Conservation (phyloP, 1,140 invertebrate genomes). For the Nomia melanderi region DNA sequence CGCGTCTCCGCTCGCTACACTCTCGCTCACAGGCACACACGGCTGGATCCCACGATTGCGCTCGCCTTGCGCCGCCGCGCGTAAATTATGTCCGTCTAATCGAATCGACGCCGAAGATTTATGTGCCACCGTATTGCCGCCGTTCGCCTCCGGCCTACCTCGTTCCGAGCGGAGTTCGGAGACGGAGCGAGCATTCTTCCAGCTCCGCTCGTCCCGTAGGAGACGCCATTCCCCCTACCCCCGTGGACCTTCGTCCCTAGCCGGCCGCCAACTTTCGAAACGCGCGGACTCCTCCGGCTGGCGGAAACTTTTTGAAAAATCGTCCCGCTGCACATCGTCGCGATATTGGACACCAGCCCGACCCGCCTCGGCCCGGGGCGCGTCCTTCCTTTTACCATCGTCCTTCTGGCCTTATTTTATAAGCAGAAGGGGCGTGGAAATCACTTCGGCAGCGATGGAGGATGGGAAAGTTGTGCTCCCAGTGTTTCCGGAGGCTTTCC, state of each 20-base stretch:
- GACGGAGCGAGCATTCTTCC: not conserved
- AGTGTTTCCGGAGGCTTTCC: no score
- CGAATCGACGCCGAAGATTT: conserved; percentile 76
- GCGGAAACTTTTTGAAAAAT: conserved; percentile 73
- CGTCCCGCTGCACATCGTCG: conserved; percentile 36
- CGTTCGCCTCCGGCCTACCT: conserved; percentile 48
- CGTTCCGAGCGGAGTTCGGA: not conserved
- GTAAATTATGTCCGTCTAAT: conserved; percentile 78
- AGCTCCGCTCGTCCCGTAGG: not conserved
- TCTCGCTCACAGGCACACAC: not conserved
- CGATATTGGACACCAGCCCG: conserved; percentile 63
- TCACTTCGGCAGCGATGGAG: no score
- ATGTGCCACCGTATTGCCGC: conserved; percentile 72
- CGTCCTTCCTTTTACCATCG: not conserved
- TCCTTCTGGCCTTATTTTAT: no score
- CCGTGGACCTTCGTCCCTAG: conserved; percentile 21
- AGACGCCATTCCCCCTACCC: not conserved
- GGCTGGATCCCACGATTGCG: not conserved
- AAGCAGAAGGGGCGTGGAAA: no score
- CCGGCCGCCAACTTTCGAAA: conserved; percentile 43
- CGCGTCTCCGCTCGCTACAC: not conserved
- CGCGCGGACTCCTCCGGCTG: conserved; percentile 28
- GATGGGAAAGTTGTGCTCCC: no score
- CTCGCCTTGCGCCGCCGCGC: conserved; percentile 28
- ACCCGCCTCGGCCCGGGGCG: not conserved